Conservation (phyloP, 2,888 invertebrate genomes). For the Crocallis elinguaria region DNA sequence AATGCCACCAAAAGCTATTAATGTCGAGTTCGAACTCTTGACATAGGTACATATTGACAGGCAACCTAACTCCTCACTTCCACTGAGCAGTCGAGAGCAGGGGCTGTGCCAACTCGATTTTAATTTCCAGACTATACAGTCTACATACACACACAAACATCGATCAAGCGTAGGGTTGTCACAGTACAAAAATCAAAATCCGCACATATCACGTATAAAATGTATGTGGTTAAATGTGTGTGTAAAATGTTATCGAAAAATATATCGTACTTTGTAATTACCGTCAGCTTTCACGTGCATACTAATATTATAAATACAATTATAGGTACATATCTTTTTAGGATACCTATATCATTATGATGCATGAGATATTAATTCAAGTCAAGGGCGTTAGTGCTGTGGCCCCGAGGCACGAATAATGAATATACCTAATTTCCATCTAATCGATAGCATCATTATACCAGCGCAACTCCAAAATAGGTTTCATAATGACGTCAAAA, state of each 20-base stretch:
- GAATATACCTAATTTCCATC: background rate
- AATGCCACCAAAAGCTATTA: too few species aligned
- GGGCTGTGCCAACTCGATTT: background rate
- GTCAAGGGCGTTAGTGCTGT: slow-evolving; percentile 6
- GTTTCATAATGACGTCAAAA: background rate
- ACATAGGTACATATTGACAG: too few species aligned
- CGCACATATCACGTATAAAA: too few species aligned
- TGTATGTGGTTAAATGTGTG: too few species aligned
- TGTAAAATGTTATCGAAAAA: too few species aligned
- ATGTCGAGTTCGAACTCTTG: too few species aligned
- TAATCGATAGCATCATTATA: background rate
- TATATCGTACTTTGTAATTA: background rate
- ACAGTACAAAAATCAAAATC: background rate
- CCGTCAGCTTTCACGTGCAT: background rate
- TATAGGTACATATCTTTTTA: too few species aligned
- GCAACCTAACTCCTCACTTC: background rate
- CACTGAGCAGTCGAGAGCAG: background rate
- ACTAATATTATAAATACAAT: too few species aligned
- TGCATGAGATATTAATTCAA: background rate
- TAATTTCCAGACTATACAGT: background rate
- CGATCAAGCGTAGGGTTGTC: slow-evolving; percentile 3
- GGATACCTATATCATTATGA: background rate
- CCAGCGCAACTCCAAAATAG: background rate
- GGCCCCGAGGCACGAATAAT: background rate
- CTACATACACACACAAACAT: background rate